Conservation (phyloP, 2,113 vertebrate species). For the Osmerus eperlanus region DNA sequence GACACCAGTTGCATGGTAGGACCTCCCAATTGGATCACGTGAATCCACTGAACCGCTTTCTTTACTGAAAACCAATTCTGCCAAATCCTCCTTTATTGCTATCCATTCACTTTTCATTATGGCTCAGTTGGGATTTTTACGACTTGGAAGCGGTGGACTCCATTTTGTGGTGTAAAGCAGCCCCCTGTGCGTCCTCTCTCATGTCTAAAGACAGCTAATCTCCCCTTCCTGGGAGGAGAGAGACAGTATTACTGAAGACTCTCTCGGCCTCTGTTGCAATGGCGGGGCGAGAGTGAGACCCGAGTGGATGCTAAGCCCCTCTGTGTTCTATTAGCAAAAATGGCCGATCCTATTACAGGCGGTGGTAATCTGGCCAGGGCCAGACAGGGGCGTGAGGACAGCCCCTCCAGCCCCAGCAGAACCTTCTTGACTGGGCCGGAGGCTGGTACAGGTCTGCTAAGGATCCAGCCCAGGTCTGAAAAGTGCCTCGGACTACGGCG, state of each 20-base stretch:
- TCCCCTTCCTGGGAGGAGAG: slow-evolving; percentile 30
- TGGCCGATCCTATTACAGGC: slow-evolving; percentile 58
- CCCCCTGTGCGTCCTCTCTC: slow-evolving; percentile 21
- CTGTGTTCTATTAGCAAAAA: slow-evolving; percentile 65
- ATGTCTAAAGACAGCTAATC: slow-evolving; percentile 42
- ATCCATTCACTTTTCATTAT: slow-evolving; percentile 41
- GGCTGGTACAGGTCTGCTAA: no score
- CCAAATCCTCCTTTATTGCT: slow-evolving; percentile 26
- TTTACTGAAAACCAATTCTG: slow-evolving; percentile 35
- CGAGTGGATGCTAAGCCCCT: slow-evolving; percentile 51
- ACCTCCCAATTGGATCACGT: slow-evolving; percentile 43
- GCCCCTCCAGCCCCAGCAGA: slow-evolving; percentile 24
- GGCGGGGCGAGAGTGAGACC: slow-evolving; percentile 30
- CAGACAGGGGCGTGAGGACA: slow-evolving; percentile 37
- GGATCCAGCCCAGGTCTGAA: neutral
- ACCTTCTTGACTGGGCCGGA: no score
- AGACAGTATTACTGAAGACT: slow-evolving; percentile 18
- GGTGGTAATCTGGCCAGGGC: slow-evolving; percentile 55
- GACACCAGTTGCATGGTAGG: no score
- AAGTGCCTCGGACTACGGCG: no score
- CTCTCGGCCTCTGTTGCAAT: slow-evolving; percentile 43
- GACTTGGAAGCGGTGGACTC: slow-evolving; percentile 3
- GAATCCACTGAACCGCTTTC: slow-evolving; percentile 17
- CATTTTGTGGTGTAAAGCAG: slow-evolving; percentile 27
- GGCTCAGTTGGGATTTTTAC: slow-evolving; percentile 42